A percentile compares a stretch with the other conserved stretches of the same genome.
phyloP scores from a whole-genome alignment of 2,888 invertebrate species.

The Lasioglossum oenotherae region DNA sequence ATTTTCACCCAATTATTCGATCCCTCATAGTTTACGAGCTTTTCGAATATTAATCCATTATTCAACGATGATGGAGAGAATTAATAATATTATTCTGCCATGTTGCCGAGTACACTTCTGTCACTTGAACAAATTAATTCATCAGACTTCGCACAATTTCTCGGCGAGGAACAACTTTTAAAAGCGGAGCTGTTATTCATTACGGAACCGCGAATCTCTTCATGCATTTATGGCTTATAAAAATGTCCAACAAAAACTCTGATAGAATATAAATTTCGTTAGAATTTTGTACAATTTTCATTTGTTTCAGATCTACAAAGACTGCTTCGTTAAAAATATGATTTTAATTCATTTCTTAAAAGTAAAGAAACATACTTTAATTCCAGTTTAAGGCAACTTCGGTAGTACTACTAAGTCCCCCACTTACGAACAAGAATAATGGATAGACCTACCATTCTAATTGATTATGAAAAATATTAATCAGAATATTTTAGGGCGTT shows the following conservation, averaged over 20 bases:
- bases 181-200: neutral
- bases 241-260: no score
- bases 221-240: no score
- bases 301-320: no score
- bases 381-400: neutral
- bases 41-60: neutral
- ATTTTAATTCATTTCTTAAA: no score
- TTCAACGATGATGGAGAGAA: neutral
- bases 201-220: neutral
- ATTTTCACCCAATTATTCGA: neutral
- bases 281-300: no score
- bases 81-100: neutral
- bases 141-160: neutral
- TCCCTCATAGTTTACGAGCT: neutral
- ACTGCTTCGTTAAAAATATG: no score
- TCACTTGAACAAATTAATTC: neutral
- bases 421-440: neutral
- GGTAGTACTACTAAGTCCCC: neutral
- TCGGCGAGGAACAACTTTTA: neutral
- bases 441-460: neutral
- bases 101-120: neutral
- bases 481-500: neutral
- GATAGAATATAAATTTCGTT: no score
- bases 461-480: conserved; percentile 8
- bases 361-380: neutral